Evolutionary conservation across 2,113 vertebrate genomes (phyloP).

Genomic region (Limanda limanda): DNA sequence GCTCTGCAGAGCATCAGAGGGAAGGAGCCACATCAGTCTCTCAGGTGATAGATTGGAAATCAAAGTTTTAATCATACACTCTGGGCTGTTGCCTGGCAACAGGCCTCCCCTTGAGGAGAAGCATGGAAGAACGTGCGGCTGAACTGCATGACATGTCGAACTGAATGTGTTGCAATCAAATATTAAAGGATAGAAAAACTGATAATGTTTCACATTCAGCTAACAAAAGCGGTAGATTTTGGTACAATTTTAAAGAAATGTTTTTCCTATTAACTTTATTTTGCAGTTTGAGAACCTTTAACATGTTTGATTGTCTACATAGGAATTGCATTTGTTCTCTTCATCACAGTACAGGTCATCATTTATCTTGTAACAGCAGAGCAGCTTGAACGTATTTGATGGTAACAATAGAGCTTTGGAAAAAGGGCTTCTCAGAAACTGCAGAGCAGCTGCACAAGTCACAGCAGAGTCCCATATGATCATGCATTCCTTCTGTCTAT

Average conservation of each 20-base stretch:
- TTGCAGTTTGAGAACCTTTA: neutral
- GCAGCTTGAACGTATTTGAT: neutral
- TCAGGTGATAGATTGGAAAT: constrained; percentile 80
- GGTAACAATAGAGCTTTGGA: neutral
- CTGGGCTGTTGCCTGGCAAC: constrained; percentile 79
- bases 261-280: neutral
- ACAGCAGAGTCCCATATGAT: neutral
- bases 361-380: constrained; percentile 22
- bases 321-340: neutral
- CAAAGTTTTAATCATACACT: constrained; percentile 82
- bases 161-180: constrained; percentile 32
- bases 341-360: constrained; percentile 12
- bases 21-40: constrained; percentile 69
- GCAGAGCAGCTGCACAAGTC: neutral
- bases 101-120: constrained; percentile 64
- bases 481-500: neutral
- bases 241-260: neutral
- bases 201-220: neutral
- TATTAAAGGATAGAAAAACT: constrained; percentile 17
- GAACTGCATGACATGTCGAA: constrained; percentile 25
- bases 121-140: constrained; percentile 29
- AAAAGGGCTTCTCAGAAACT: neutral
- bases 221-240: neutral
- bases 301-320: neutral
- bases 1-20: constrained; percentile 67